phyloP scores from a whole-genome alignment of 2,797 vertebrate genomes.

The Diplodus puntazzo region DNA sequence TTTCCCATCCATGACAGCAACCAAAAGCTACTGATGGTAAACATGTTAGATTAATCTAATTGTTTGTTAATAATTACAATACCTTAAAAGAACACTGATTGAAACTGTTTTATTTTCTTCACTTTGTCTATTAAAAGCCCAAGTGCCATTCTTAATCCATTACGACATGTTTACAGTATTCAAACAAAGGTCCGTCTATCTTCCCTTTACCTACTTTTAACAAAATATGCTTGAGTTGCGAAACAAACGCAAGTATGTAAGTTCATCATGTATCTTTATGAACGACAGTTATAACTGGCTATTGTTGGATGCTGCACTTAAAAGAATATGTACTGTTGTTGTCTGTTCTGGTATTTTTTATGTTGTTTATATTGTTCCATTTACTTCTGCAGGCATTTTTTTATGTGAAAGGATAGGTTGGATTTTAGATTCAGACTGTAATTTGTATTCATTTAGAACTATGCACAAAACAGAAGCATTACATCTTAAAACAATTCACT shows the following conservation, averaged over 20 bases:
- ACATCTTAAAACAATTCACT: no score
- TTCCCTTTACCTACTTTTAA: background rate
- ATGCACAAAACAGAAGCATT: background rate
- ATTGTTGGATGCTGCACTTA: background rate
- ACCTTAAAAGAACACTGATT: slow-evolving; percentile 60
- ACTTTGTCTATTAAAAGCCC: slow-evolving; percentile 42
- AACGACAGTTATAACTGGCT: background rate
- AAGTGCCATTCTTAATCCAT: slow-evolving; percentile 27
- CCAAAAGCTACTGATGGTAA: slow-evolving; percentile 64
- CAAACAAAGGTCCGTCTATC: background rate
- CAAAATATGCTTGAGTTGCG: background rate
- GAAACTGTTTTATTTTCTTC: slow-evolving; percentile 53
- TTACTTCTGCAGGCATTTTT: background rate
- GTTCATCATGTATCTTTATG: background rate
- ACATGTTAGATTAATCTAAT: slow-evolving; percentile 65
- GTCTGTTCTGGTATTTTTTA: background rate
- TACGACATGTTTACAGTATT: slow-evolving; percentile 16
- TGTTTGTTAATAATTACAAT: slow-evolving; percentile 67
- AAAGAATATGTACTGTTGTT: background rate
- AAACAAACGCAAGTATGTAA: background rate
- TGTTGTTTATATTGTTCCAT: background rate
- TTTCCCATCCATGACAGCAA: slow-evolving; percentile 60
- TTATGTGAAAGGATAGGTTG: background rate
- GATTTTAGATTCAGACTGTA: background rate
- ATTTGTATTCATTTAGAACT: background rate